Evolutionary conservation across 2,888 invertebrate species (phyloP), one percentile per base, ranked within the genome.

Genomic region (Drosophila meridiana): DNA sequence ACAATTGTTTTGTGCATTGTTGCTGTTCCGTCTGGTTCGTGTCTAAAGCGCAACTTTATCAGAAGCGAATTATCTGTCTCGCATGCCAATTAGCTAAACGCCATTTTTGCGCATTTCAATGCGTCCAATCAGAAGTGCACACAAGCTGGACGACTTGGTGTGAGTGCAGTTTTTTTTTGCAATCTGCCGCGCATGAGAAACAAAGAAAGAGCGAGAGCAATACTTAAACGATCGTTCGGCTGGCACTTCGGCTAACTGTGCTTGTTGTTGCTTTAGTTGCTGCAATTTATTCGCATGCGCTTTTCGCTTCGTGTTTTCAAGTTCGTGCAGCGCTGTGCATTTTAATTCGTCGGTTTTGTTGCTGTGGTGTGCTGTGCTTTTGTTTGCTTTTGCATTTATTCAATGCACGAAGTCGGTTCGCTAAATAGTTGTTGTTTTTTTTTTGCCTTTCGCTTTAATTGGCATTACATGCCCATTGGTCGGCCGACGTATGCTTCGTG

Each of bases 281-380:
- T 88, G 89, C 87, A 88, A 67, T 84, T 67, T 59, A 57, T 78
- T 88, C 79, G 78, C 70, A 78, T 83, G 81, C 89, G 86, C 70
- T 88, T 84, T 80, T 77, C 42, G 68, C 69, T 69, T 69, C 40
- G 64, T 65, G 50, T 55, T 48, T 70, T 83, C 63, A 71, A 72
- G 76, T 83, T 84, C 78, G 87, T 83, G 87, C 55, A 58, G 11
- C 43, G 83, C 45, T 52, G 32, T 83, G 82, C 66, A 89, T 89
- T 84, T 87, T 67, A 84, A 84, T 84, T 84, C 76, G 84, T 87
- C 79, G 82, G 61, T 8, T 50, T 45, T 20, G 26, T 47, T 30
- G 36, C 32, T 50, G 9, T 5, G 55, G n/a, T 56, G 6, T 40
- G 42, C 63, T 57, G 0, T 20, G 20, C 20, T 20, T 20, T 20